Conservation (phyloP, 2,888 invertebrate genomes). For the Yponomeuta malinellus region DNA sequence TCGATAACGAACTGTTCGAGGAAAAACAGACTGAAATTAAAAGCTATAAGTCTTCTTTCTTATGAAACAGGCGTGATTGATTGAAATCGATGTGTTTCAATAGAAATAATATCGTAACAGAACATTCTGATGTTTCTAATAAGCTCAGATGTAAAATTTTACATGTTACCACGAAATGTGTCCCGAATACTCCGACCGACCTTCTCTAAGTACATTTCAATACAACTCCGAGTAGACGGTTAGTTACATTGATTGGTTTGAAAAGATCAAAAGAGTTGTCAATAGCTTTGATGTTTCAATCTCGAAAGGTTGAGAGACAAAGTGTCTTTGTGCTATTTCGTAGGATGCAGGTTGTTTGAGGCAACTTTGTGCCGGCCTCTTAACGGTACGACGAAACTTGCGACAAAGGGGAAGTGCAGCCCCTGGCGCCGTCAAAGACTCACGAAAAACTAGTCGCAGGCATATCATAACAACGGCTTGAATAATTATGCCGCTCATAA, state of each 20-base stretch:
- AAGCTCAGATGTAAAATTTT: not conserved
- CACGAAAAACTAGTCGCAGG: conserved; percentile 42
- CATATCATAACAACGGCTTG: conserved; percentile 16
- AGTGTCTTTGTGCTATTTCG: conserved; percentile 26
- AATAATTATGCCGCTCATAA: conserved; percentile 13
- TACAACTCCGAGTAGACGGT: not conserved
- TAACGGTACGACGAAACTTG: conserved; percentile 32
- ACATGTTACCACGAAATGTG: not conserved
- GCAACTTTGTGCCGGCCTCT: conserved; percentile 40
- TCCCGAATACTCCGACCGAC: not conserved
- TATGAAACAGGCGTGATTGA: not conserved
- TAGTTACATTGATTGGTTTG: conserved; percentile 52
- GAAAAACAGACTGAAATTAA: not conserved
- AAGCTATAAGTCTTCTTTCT: too few relatives aligned
- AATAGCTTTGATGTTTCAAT: conserved; percentile 67
- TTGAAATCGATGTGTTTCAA: too few relatives aligned
- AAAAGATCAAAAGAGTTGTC: conserved; percentile 53
- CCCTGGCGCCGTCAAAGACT: conserved; percentile 28
- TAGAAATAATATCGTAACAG: not conserved
- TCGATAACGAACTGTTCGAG: not conserved
- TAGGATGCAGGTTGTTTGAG: conserved; percentile 30
- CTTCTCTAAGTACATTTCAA: conserved; percentile 7
- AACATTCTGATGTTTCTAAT: not conserved
- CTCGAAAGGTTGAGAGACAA: conserved; percentile 44
- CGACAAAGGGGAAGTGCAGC: conserved; percentile 37